These are phyloP conservation scores for Amphipoea oculea DNA, from an alignment of 2,888 invertebrate genomes.

Conservation along the genomic window DNA sequence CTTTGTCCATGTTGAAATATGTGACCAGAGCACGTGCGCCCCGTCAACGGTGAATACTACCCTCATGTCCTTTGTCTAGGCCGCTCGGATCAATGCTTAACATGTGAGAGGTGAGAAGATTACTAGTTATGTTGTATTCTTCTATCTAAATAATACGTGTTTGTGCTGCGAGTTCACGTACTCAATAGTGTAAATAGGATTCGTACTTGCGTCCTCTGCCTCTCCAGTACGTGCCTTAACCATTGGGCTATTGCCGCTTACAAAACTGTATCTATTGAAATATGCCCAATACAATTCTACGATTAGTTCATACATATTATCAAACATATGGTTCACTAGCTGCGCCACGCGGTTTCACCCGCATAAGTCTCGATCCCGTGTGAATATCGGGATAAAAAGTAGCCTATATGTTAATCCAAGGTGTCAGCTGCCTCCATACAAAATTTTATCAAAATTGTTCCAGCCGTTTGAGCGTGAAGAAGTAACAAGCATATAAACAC, in stretches of 20 bases:
- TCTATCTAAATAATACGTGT: constrained; percentile 2
- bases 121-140: not conserved
- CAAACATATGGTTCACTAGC: not conserved
- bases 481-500: too few species aligned
- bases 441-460: too few species aligned
- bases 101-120: constrained; percentile 22
- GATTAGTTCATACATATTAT: constrained; percentile 24
- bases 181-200: constrained; percentile 5
- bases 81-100: constrained; percentile 20
- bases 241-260: not conserved
- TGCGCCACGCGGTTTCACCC: too few species aligned
- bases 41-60: constrained; percentile 27
- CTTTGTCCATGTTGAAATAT: not conserved
- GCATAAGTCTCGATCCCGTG: too few species aligned
- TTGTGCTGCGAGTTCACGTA: not conserved
- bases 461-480: too few species aligned
- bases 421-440: too few species aligned
- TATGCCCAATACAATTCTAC: constrained; percentile 17
- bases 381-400: too few species aligned
- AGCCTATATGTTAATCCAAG: too few species aligned
- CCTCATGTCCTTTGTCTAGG: constrained; percentile 42
- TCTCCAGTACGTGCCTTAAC: not conserved
- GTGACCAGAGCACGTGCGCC: constrained; percentile 17
- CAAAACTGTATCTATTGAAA: constrained; percentile 7
- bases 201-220: constrained; percentile 9